Conservation (phyloP, 1,140 invertebrate genomes). For the Brachionus sp. region DNA sequence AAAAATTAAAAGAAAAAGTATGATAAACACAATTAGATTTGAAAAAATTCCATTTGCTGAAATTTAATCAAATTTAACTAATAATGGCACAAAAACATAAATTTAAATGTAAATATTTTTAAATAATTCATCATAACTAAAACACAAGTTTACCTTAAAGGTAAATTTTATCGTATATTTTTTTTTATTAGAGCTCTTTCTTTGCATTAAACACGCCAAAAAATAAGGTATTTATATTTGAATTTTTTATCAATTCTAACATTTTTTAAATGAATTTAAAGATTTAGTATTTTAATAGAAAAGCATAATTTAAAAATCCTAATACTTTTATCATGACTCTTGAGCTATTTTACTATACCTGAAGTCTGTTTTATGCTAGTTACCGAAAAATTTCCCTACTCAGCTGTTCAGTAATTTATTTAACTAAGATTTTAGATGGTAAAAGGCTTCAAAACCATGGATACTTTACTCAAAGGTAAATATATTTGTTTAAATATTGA, state of each 20-base stretch:
- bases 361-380: not conserved
- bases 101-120: slow-evolving; percentile 8
- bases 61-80: not conserved
- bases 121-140: not conserved
- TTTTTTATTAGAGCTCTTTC: not conserved
- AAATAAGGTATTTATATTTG: not conserved
- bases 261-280: not conserved
- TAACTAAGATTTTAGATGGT: not conserved
- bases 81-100: not conserved
- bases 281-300: not conserved
- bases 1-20: not conserved
- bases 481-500: not conserved
- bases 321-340: not conserved
- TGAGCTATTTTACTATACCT: not conserved
- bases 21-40: not conserved
- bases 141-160: not conserved
- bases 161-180: not conserved
- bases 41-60: not conserved
- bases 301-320: not conserved
- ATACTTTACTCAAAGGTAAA: not conserved
- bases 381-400: not conserved
- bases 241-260: not conserved
- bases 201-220: not conserved
- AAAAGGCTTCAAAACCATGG: not conserved
- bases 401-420: not conserved